A percentile compares a stretch with the other conserved stretches of the same genome.
Conservation (phyloP, 2,113 vertebrate species). For the Dasyornis broadbenti region DNA sequence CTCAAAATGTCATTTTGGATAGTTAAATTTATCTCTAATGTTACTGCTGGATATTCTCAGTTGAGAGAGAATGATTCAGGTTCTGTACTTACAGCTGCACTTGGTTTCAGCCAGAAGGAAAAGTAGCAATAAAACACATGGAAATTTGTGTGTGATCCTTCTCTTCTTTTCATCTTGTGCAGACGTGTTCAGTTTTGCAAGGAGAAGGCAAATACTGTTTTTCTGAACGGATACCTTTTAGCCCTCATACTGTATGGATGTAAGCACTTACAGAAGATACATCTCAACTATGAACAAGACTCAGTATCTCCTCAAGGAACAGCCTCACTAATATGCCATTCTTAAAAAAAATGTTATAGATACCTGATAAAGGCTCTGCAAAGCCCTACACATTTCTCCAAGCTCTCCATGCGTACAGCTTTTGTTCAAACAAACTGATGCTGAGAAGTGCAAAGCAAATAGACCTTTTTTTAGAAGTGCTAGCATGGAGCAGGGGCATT, state of each 20-base stretch:
- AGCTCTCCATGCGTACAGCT: not conserved
- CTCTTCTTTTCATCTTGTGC: not conserved
- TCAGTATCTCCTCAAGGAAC: not conserved
- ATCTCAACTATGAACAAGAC: not conserved
- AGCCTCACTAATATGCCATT: not conserved
- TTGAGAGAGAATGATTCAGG: not conserved
- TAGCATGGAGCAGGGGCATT: not conserved
- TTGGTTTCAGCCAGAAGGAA: constrained; percentile 14
- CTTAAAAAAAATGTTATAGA: not conserved
- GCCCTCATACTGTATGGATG: not conserved
- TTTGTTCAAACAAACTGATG: not conserved
- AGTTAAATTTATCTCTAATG: not conserved
- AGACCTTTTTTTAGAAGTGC: not conserved
- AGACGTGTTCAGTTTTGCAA: not conserved
- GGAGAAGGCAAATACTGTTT: not conserved
- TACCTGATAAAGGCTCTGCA: not conserved
- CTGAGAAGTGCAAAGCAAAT: not conserved
- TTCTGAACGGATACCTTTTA: not conserved
- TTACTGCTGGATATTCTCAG: not conserved
- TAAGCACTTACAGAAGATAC: not conserved
- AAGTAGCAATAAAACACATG: not conserved
- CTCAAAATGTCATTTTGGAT: not conserved
- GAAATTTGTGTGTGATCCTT: constrained; percentile 2
- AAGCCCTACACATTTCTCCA: not conserved
- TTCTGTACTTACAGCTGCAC: not conserved